A percentile compares a stretch with the other conserved stretches of the same genome.
Conservation (phyloP, 1,140 invertebrate genomes). For the Mizuhopecten yessoensis region DNA sequence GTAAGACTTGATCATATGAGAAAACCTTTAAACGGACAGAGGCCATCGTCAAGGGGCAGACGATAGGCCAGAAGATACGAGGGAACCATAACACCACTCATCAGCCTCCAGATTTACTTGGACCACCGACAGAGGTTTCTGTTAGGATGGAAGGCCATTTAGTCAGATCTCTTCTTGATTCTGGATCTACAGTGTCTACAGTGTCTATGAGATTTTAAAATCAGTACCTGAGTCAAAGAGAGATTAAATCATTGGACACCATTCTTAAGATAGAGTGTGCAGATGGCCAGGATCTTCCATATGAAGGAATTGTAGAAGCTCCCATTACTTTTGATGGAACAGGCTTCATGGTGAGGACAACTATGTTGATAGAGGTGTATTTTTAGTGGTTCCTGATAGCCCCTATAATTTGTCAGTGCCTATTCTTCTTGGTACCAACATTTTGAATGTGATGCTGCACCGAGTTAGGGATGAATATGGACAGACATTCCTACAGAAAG, state of each 20-base stretch:
- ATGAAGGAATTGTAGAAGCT: constrained; percentile 60
- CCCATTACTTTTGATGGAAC: not conserved
- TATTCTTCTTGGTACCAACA: constrained; percentile 52
- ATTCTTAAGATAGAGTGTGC: constrained; percentile 61
- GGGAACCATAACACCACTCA: too few species aligned
- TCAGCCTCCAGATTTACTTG: too few species aligned
- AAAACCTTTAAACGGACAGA: too few species aligned
- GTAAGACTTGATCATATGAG: too few species aligned
- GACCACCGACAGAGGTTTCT: too few species aligned
- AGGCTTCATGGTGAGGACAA: too few species aligned
- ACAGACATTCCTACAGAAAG: not conserved
- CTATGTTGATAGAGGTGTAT: not conserved
- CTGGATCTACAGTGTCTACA: constrained; percentile 54
- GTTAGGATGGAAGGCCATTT: not conserved
- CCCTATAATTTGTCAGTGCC: constrained; percentile 45
- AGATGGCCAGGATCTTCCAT: constrained; percentile 58
- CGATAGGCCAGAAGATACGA: too few species aligned
- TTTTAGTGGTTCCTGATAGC: constrained; percentile 33
- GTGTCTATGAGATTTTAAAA: constrained; percentile 54
- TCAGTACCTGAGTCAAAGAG: constrained; percentile 29
- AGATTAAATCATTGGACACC: constrained; percentile 42
- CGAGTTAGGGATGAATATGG: too few species aligned
- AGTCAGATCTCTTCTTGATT: constrained; percentile 52
- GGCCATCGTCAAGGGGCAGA: too few species aligned
- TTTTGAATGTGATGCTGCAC: not conserved